Base-by-base conservation (phyloP, 2,797 vertebrate species). In the Arremon brunneinucha region DNA sequence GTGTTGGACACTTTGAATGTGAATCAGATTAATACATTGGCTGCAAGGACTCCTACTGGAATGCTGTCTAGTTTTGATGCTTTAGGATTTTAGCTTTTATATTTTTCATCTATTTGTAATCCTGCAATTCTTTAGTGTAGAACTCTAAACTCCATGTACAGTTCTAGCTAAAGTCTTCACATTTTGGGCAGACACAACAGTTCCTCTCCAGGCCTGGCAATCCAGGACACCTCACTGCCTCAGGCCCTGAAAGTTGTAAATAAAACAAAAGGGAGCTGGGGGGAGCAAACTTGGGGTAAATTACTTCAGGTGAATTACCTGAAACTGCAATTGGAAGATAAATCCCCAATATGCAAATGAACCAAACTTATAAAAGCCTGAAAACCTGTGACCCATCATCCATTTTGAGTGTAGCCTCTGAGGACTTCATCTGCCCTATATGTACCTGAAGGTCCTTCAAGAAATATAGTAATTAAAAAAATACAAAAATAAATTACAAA, bases 381-480 rank as follows among this genome's bases (percentile, higher is more conserved):
- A 37, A 37, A 47, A 37, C 12, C 27, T 1, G 1, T 47, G 21
- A 37, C 21, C 3, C 2, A 9, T 4, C 0, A 1, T 20, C 9
- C 34, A 59, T 47, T 47, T 47, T 47, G n/a, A 6, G 55, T 47
- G 21, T 2, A 24, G 16, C 12, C 16, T 8, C 4, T 26, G 34
- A 3, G 16, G 17, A 5, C 13, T 49, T 17, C 1, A 0, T 27
- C 11, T 62, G 46, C 14, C 17, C 1, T 0, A 49, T 39, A 41
- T 11, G 23, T 41, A 4, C 7, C 35, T 28, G 23, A 50, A 28
- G 30, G 7, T 5, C 19, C 11, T 50, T 17, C 46, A 17, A 28
- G 21, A 41, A 50, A n/a, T 50, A n/a, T 3, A 49, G 21, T 22
- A 21, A 8, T 17, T 3, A 50, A 60, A 47, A n/a, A 59, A n/a